A percentile compares a stretch with the other conserved stretches of the same genome.
phyloP scores from a whole-genome alignment of 2,888 invertebrate species.

The Macrophya alboannulata region DNA sequence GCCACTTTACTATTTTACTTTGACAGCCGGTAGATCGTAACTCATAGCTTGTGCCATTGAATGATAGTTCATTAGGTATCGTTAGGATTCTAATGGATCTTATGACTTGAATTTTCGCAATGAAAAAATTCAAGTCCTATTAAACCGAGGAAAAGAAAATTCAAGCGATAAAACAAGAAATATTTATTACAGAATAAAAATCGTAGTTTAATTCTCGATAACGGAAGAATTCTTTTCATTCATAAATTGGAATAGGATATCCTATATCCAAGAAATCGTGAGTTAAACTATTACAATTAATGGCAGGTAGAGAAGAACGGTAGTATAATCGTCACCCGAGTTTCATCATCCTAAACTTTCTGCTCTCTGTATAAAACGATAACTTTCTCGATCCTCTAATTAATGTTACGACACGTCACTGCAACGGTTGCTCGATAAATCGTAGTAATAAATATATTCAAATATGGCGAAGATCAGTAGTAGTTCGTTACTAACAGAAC shows the following conservation, averaged over 20 bases:
- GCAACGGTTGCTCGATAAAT: neutral
- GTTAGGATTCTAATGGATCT: neutral
- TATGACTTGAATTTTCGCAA: neutral
- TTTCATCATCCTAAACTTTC: slow-evolving; percentile 29
- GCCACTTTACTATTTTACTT: neutral
- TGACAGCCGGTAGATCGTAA: neutral
- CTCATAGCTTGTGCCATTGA: slow-evolving; percentile 11
- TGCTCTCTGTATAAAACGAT: slow-evolving; percentile 13
- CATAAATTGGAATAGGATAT: neutral
- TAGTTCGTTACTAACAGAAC: slow-evolving; percentile 4
- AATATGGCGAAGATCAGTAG: neutral
- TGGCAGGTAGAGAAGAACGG: neutral
- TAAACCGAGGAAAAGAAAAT: neutral
- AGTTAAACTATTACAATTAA: neutral
- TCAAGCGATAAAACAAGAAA: neutral
- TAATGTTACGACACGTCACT: slow-evolving; percentile 31
- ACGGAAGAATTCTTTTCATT: neutral
- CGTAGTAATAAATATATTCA: neutral
- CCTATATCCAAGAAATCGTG: neutral
- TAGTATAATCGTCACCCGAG: neutral
- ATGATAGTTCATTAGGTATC: neutral
- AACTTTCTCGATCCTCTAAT: slow-evolving; percentile 37
- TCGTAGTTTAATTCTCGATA: neutral
- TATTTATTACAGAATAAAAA: neutral
- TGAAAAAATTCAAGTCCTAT: neutral